These are phyloP conservation scores for Drosophila tristis DNA, from an alignment of 1,140 invertebrate species.

Conservation along the genomic window DNA sequence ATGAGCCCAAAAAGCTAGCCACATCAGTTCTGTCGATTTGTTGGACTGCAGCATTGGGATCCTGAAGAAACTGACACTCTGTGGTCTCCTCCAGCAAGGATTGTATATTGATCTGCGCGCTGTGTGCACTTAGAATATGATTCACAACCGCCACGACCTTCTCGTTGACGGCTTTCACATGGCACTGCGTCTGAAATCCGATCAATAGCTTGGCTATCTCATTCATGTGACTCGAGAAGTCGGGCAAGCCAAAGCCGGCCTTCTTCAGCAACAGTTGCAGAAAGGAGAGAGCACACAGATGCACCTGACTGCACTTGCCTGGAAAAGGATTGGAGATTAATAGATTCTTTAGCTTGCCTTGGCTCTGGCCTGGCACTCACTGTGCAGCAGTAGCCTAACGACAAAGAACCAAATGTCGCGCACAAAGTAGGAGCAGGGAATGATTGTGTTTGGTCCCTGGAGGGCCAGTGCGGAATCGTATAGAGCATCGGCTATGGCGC, in stretches of 20 bases:
- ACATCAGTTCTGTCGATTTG: neutral
- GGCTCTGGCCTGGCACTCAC: slow-evolving; percentile 26
- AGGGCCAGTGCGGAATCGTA: slow-evolving; percentile 30
- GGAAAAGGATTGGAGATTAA: neutral
- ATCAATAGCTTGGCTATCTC: slow-evolving; percentile 57
- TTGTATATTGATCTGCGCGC: slow-evolving; percentile 26
- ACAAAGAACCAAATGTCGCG: slow-evolving; percentile 66
- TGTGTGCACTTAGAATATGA: slow-evolving; percentile 24
- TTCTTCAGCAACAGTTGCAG: slow-evolving; percentile 43
- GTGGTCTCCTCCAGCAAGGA: slow-evolving; percentile 50
- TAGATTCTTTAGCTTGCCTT: neutral
- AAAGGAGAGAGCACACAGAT: slow-evolving; percentile 38
- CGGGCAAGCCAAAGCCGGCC: neutral
- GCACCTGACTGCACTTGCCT: slow-evolving; percentile 48
- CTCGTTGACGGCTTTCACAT: slow-evolving; percentile 17
- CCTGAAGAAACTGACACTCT: slow-evolving; percentile 41
- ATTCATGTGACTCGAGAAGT: slow-evolving; percentile 32
- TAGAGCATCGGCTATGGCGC: slow-evolving; percentile 53
- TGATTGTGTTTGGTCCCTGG: neutral
- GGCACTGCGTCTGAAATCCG: slow-evolving; percentile 10
- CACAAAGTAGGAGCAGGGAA: slow-evolving; percentile 45
- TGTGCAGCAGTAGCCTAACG: slow-evolving; percentile 38
- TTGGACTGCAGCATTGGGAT: neutral
- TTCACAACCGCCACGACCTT: slow-evolving; percentile 2
- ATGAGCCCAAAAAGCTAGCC: slow-evolving; percentile 30